Conservation (phyloP, 2,888 invertebrate genomes). For the Euzetes globulus region DNA sequence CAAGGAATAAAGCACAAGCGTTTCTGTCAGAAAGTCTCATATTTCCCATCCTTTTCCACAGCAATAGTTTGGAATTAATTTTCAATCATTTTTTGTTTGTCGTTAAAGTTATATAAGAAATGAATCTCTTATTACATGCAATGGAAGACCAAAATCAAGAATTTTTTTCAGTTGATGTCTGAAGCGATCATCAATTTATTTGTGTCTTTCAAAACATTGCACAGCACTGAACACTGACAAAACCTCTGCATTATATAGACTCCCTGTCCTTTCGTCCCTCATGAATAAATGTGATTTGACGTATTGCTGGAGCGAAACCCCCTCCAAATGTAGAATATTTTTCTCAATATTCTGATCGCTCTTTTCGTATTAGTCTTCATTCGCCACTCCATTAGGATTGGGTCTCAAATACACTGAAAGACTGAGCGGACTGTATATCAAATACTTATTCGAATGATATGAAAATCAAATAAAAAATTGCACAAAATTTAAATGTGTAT, state of each 20-base stretch:
- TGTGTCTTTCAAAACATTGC: not conserved
- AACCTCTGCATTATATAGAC: not conserved
- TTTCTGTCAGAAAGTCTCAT: not conserved
- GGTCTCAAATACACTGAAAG: not conserved
- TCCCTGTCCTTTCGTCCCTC: not conserved
- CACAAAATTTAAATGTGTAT: not conserved
- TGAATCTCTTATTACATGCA: not conserved
- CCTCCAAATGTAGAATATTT: not conserved
- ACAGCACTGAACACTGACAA: too few species aligned
- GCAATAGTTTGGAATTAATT: not conserved
- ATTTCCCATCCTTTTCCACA: not conserved
- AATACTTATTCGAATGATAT: not conserved
- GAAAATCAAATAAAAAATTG: not conserved
- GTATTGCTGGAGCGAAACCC: not conserved
- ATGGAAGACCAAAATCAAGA: not conserved
- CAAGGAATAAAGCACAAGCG: too few species aligned
- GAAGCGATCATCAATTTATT: conserved; percentile 7
- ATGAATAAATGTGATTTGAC: conserved; percentile 19
- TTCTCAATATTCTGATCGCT: not conserved
- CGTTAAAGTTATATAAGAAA: not conserved
- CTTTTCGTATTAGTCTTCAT: not conserved
- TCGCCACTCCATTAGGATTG: not conserved
- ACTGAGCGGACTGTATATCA: not conserved
- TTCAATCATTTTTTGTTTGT: conserved; percentile 12
- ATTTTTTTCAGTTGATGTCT: not conserved